A percentile compares a stretch with the other conserved stretches of the same genome.
Evolutionary conservation across 2,113 vertebrate genomes (phyloP).

Genomic region (Sylvilagus bachmani): DNA sequence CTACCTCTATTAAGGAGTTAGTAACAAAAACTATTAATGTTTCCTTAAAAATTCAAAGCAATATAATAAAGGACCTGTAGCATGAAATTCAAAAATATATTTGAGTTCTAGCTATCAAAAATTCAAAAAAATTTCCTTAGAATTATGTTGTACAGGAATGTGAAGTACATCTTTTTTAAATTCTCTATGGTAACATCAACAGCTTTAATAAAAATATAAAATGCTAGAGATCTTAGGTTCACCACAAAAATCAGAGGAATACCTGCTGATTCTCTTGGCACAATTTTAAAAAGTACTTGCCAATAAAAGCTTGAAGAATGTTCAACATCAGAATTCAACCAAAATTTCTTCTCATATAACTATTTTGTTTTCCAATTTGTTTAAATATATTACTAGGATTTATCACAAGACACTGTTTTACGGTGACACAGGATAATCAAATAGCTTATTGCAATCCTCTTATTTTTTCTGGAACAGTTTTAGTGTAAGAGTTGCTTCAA

Average conservation of each 20-base stretch:
- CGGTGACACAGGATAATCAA: background rate
- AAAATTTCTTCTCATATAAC: background rate
- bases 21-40: background rate
- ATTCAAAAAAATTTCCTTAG: conserved; percentile 19
- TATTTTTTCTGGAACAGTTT: background rate
- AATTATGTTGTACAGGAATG: background rate
- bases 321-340: background rate
- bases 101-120: background rate
- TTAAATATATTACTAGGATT: background rate
- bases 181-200: background rate
- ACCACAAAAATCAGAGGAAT: background rate
- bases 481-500: background rate
- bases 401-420: background rate
- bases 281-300: background rate
- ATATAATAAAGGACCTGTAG: background rate
- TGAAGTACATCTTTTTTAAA: background rate
- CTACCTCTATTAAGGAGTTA: background rate
- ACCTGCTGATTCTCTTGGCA: conserved; percentile 9
- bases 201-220: conserved; percentile 52
- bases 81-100: background rate
- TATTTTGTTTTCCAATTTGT: background rate
- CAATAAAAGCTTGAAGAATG: conserved; percentile 21
- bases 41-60: background rate
- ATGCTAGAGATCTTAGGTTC: background rate
- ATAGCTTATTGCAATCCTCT: background rate